A percentile compares a stretch with the other conserved stretches of the same genome.
phyloP scores from a whole-genome alignment of 2,888 invertebrate species.

The Aleiodes leptofemur region DNA sequence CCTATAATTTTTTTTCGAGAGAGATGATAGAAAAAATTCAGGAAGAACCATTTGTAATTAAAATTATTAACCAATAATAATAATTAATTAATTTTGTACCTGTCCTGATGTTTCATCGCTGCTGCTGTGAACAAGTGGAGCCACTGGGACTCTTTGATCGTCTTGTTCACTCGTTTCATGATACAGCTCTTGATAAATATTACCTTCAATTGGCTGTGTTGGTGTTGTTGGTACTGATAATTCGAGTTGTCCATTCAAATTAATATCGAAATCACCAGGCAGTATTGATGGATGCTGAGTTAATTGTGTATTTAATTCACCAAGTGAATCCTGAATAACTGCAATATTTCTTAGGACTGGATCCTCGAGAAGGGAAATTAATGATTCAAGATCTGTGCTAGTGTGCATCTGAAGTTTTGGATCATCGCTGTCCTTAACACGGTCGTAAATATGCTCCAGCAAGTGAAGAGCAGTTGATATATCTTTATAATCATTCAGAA shows the following conservation, averaged over 20 bases:
- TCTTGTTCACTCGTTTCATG: constrained; percentile 79
- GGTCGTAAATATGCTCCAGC: constrained; percentile 90
- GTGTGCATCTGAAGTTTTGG: constrained; percentile 86
- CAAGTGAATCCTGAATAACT: constrained; percentile 92
- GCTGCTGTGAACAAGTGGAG: constrained; percentile 78
- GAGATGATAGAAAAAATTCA: no score
- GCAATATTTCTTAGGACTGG: constrained; percentile 94
- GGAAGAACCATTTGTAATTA: no score
- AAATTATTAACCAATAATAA: no score
- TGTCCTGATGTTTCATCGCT: constrained; percentile 72
- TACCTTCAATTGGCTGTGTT: constrained; percentile 67
- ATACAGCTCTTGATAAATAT: constrained; percentile 70
- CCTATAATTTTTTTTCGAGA: no score
- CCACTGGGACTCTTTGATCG: constrained; percentile 87
- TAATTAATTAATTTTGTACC: constrained; percentile 55
- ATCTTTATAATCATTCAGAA: constrained; percentile 75
- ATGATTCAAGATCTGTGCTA: constrained; percentile 87
- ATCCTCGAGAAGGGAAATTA: constrained; percentile 90
- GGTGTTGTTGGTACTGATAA: constrained; percentile 71
- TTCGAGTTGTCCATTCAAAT: constrained; percentile 81
- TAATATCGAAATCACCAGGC: constrained; percentile 95
- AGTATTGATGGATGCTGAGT: constrained; percentile 94
- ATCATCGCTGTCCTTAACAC: constrained; percentile 90
- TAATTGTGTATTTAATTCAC: constrained; percentile 90
- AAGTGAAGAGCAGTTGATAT: constrained; percentile 93